Conservation (phyloP, 2,797 vertebrate species). For the Rachycentron canadum region DNA sequence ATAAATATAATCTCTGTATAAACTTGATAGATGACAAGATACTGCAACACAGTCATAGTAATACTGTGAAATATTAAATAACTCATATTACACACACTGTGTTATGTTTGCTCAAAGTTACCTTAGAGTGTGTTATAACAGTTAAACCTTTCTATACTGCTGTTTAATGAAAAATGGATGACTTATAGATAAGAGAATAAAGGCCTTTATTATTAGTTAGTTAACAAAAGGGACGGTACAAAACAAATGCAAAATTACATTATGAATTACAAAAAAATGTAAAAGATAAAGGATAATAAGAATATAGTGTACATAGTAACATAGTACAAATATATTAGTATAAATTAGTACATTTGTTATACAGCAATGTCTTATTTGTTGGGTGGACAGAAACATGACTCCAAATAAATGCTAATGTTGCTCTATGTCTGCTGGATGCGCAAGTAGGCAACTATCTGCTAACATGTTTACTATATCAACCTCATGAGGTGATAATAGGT, state of each 20-base stretch:
- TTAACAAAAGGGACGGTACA: too few relatives aligned
- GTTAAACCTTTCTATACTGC: neutral
- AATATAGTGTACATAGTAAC: too few relatives aligned
- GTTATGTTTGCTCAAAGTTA: too few relatives aligned
- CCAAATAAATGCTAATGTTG: neutral
- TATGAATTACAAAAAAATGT: too few relatives aligned
- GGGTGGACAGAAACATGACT: neutral
- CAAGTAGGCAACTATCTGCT: neutral
- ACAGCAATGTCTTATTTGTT: neutral
- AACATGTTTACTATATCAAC: too few relatives aligned
- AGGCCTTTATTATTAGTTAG: too few relatives aligned
- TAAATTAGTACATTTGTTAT: too few relatives aligned
- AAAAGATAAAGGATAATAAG: too few relatives aligned
- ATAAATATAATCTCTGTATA: neutral
- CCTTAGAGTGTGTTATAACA: neutral
- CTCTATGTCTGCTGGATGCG: neutral
- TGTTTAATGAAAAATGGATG: too few relatives aligned
- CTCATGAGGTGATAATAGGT: too few relatives aligned
- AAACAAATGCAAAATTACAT: too few relatives aligned
- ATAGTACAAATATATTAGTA: too few relatives aligned
- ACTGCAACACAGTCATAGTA: neutral
- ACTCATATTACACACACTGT: neutral
- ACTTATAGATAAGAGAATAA: neutral
- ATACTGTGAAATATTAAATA: neutral
- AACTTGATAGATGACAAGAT: neutral